Base-by-base conservation (phyloP, 2,888 invertebrate genomes). In the Apamea monoglypha region DNA sequence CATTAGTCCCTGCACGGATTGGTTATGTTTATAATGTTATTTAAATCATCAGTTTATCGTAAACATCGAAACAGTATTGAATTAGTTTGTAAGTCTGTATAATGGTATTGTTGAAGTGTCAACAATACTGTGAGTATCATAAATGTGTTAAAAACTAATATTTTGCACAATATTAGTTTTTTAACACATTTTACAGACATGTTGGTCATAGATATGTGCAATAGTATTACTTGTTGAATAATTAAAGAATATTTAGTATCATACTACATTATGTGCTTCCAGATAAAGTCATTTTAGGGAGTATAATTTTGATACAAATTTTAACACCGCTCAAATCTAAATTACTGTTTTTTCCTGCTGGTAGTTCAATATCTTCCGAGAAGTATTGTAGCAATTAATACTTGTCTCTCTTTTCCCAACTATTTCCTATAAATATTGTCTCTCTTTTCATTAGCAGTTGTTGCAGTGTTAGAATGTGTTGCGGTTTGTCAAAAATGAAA, bases 401-500 rank as follows among this genome's bases (percentile, higher is more conserved):
- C 16, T 29, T 25, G 21, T 64, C 47, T 56, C 79, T 68, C 44
- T 64, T 44, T 76, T 32, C 32, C 44, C 18, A 61, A 67, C 1
- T 44, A 12, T 47, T 25, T 53, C 12, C 59, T 29, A 47, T 66
- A 83, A 21, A 25, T 59, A 47, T 56, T 10, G 44, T 68, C 29
- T 80, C 61, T 40, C n/a, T 68, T n/a, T 76, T 64, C 25, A 63
- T 50, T 12, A 14, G n/a, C 29, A 47, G 50, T 68, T 78, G 14
- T 74, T 84, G 80, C 83, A 87, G 83, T 82, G 81, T 85, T 87
- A 87, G 74, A 85, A 80, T 76, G 66, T 81, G 63, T 76, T 79
- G 67, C 25, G n/a, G 81, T 86, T 88, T 86, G 82, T 88, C 82
- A 87, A 87, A 92, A 96, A 95, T 95, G 83, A 96, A 96, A 97